These are phyloP conservation scores for Drosophila elegans DNA, from an alignment of 1,140 invertebrate species.

Conservation along the genomic window DNA sequence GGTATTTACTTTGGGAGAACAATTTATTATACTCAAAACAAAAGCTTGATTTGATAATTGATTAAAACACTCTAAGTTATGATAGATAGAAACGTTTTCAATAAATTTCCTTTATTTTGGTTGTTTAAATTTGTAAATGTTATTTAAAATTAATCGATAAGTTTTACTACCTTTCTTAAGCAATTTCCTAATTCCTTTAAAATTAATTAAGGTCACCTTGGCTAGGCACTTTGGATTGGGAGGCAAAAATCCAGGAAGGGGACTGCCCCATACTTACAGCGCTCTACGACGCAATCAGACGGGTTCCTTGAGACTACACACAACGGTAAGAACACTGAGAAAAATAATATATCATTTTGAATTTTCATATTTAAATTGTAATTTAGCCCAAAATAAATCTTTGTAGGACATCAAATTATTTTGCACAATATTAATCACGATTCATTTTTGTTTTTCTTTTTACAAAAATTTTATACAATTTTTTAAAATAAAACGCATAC, in stretches of 20 bases:
- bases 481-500: no score
- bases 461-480: no score
- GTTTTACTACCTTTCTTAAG: not conserved
- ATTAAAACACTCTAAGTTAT: no score
- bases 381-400: not conserved
- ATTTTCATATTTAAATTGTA: not conserved
- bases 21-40: no score
- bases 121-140: no score
- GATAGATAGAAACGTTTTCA: no score
- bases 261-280: slow-evolving; percentile 71
- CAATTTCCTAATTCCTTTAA: not conserved
- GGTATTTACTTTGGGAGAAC: not conserved
- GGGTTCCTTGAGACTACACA: slow-evolving; percentile 70
- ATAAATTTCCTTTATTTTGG: no score
- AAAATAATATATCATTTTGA: not conserved
- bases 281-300: slow-evolving; percentile 68
- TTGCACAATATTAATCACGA: no score
- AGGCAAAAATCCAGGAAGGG: slow-evolving; percentile 53
- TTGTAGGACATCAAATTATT: no score
- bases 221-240: slow-evolving; percentile 66
- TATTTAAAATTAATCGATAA: no score
- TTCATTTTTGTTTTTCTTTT: no score
- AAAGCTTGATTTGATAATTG: no score
- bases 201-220: slow-evolving; percentile 56
- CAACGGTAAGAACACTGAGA: slow-evolving; percentile 53